Conservation (phyloP, 2,888 invertebrate species). For the Anticlea derivata region DNA sequence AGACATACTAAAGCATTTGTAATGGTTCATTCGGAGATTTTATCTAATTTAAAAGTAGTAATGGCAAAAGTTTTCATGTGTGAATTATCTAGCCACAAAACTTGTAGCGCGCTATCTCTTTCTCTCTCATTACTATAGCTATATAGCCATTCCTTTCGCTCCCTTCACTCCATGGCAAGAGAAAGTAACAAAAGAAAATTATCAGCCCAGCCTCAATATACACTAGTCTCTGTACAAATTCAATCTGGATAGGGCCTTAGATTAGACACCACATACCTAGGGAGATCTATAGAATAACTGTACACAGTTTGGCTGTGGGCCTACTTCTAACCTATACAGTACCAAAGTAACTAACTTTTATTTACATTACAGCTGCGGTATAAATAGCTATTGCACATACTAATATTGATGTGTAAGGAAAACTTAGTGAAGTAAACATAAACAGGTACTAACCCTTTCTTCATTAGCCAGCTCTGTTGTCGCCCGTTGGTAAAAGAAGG, state of each 20-base stretch:
- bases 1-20: not conserved
- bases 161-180: slow-evolving; percentile 81
- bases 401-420: slow-evolving; percentile 40
- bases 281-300: slow-evolving; percentile 11
- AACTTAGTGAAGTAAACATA: slow-evolving; percentile 64
- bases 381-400: slow-evolving; percentile 48
- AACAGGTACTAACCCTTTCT: slow-evolving; percentile 82
- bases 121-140: slow-evolving; percentile 43
- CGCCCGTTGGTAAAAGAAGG: slow-evolving; percentile 74
- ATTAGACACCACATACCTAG: not conserved
- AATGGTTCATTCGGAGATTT: slow-evolving; percentile 8
- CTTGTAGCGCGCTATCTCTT: slow-evolving; percentile 65
- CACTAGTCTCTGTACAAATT: slow-evolving; percentile 39
- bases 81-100: slow-evolving; percentile 36
- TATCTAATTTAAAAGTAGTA: slow-evolving; percentile 45
- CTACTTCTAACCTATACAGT: slow-evolving; percentile 63
- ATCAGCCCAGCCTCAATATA: slow-evolving; percentile 69
- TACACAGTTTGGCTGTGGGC: slow-evolving; percentile 20
- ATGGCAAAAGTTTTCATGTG: slow-evolving; percentile 57
- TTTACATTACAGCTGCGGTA: slow-evolving; percentile 41
- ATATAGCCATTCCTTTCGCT: slow-evolving; percentile 63
- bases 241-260: slow-evolving; percentile 2
- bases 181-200: slow-evolving; percentile 83
- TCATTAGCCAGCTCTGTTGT: slow-evolving; percentile 81
- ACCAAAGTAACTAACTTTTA: slow-evolving; percentile 43